Base-by-base conservation (phyloP, 2,797 vertebrate genomes). In the Pygocentrus nattereri region DNA sequence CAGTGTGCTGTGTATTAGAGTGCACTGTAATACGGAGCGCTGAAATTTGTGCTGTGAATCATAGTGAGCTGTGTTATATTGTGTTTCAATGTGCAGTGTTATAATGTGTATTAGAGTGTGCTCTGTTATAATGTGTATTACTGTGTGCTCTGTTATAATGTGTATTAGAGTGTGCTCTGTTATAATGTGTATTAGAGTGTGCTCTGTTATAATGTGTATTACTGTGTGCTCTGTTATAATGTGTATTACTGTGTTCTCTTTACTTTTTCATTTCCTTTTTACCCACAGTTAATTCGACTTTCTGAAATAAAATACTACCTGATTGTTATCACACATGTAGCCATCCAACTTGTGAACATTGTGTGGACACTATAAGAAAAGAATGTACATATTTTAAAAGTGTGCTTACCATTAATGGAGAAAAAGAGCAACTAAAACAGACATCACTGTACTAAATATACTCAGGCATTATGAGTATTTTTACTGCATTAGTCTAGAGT, bases 281-380 rank as follows among this genome's bases (percentile, higher is more conserved):
- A n/a, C n/a, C n/a, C n/a, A n/a, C n/a, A n/a, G n/a, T n/a, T n/a
- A n/a, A n/a, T n/a, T n/a, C n/a, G 50, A 58, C 10, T 16, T 21
- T 21, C 23, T 30, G 15, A 62, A 30, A 31, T 62, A 31, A 31
- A 62, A 15, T 18, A 6, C 27, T 77, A 98, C 97, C 97, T 98
- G 97, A 54, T 96, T 96, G 0, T 93, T 93, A 25, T 98, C 96
- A 49, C 98, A 99, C 81, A 92, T 95, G 92, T 99, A 98, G 27
- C 97, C 97, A 0, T 99, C 96, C 91, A 98, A 94, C 79, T 99
- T 99, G 91, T 99, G 97, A 52, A 99, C 95, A 85, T 99, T 99
- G 79, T 96, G 93, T 79, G 97, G 97, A 86, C 97, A 99, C 97
- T 81, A 73, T 49, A 87, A 41, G 87, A 73, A 84, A 80, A 31